These are phyloP conservation scores for Diadema setosum DNA, from an alignment of 35 echinoderm and acorn worm species.

Conservation along the genomic window DNA sequence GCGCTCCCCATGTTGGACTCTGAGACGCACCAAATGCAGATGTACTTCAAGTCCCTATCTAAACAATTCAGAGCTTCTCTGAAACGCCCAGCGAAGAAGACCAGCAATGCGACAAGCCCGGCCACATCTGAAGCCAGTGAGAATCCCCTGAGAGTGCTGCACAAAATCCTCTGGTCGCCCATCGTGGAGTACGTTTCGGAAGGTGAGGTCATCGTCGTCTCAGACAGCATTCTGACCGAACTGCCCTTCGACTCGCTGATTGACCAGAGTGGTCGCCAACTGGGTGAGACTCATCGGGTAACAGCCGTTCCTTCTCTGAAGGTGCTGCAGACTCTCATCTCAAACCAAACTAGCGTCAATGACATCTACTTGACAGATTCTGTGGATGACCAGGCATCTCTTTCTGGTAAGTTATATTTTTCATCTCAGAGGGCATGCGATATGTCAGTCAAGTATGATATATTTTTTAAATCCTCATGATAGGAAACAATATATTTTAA, in stretches of 20 bases:
- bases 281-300: slow-evolving; percentile 27
- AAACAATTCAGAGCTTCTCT: not conserved
- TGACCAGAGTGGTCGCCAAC: slow-evolving; percentile 3
- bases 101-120: no score
- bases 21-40: slow-evolving; percentile 33
- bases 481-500: no score
- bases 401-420: not conserved
- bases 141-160: slow-evolving; percentile 16
- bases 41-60: not conserved
- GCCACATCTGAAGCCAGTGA: no score
- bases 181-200: slow-evolving; percentile 7
- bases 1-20: slow-evolving; percentile 55
- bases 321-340: not conserved
- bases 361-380: not conserved
- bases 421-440: no score
- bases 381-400: not conserved
- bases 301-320: slow-evolving; percentile 3
- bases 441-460: no score
- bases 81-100: not conserved
- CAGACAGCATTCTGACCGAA: slow-evolving; percentile 36
- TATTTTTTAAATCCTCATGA: no score
- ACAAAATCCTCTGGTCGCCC: slow-evolving; percentile 26
- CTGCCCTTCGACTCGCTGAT: slow-evolving; percentile 62
- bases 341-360: not conserved
- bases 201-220: slow-evolving; percentile 42